Conservation (phyloP, 1,140 invertebrate genomes). For the Drosophila novamexicana region DNA sequence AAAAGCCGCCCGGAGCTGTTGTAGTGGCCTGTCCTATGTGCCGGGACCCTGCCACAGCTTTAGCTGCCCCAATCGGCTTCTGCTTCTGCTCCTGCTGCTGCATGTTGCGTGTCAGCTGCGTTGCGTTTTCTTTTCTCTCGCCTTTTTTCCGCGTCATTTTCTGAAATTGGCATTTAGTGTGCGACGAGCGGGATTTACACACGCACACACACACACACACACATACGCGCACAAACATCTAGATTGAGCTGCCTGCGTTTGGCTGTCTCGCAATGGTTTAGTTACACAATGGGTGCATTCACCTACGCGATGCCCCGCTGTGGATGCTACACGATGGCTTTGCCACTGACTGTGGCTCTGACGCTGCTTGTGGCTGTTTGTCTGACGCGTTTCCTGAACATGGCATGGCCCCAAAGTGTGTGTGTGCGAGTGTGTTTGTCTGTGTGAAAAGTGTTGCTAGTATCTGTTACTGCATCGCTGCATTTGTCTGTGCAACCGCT, state of each 20-base stretch:
- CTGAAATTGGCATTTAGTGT: slow-evolving; percentile 81
- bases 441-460: slow-evolving; percentile 77
- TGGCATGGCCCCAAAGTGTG: slow-evolving; percentile 19
- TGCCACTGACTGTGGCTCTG: slow-evolving; percentile 17
- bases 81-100: slow-evolving; percentile 12
- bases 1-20: slow-evolving; percentile 52
- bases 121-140: slow-evolving; percentile 18
- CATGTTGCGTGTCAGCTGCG: slow-evolving; percentile 60
- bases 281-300: slow-evolving; percentile 84
- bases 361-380: slow-evolving; percentile 27
- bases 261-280: slow-evolving; percentile 72
- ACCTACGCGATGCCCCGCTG: slow-evolving; percentile 75
- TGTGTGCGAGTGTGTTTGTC: slow-evolving; percentile 54
- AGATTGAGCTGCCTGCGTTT: slow-evolving; percentile 60
- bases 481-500: slow-evolving; percentile 58
- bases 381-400: slow-evolving; percentile 70
- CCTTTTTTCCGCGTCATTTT: slow-evolving; percentile 78
- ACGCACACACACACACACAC: slow-evolving; percentile 38
- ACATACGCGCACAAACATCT: slow-evolving; percentile 15
- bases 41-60: background rate
- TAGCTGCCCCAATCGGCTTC: background rate
- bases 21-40: slow-evolving; percentile 26
- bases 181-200: slow-evolving; percentile 78
- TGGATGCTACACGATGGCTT: slow-evolving; percentile 44
- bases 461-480: slow-evolving; percentile 81